phyloP scores from a whole-genome alignment of 2,888 invertebrate species.

The Tortrix viridana region DNA sequence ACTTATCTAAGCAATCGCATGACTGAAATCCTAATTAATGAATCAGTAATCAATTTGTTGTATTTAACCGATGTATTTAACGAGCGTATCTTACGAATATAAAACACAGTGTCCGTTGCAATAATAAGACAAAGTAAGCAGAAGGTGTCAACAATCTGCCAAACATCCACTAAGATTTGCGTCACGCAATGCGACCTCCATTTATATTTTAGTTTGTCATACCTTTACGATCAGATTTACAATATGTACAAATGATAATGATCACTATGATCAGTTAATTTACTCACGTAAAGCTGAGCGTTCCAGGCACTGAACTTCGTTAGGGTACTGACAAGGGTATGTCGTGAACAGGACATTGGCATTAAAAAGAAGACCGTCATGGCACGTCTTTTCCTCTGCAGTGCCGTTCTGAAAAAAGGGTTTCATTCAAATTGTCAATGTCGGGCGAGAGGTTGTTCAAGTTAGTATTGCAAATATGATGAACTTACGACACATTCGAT shows the following conservation, averaged over 20 bases:
- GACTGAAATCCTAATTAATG: background rate
- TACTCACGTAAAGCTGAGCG: conserved; percentile 87
- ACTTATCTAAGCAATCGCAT: conserved; percentile 21
- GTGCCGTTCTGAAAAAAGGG: conserved; percentile 85
- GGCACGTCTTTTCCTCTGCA: conserved; percentile 89
- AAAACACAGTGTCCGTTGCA: background rate
- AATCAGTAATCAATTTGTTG: background rate
- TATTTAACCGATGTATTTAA: background rate
- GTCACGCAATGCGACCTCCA: conserved; percentile 18
- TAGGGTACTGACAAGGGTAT: conserved; percentile 93
- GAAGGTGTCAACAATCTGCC: background rate
- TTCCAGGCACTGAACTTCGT: conserved; percentile 90
- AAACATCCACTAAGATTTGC: conserved; percentile 16
- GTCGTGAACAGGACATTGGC: conserved; percentile 86
- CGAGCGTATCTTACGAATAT: background rate
- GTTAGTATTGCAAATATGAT: background rate
- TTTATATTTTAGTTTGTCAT: conserved; percentile 17
- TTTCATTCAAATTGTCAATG: background rate
- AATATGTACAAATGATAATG: background rate
- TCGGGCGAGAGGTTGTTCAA: too few relatives aligned
- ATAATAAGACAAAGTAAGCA: conserved; percentile 1
- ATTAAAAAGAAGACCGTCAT: conserved; percentile 92
- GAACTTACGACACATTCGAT: conserved; percentile 86
- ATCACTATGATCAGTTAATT: background rate
- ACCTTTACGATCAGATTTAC: conserved; percentile 8